Conservation (phyloP, 2,113 vertebrate genomes). For the Lutjanus erythropterus region DNA sequence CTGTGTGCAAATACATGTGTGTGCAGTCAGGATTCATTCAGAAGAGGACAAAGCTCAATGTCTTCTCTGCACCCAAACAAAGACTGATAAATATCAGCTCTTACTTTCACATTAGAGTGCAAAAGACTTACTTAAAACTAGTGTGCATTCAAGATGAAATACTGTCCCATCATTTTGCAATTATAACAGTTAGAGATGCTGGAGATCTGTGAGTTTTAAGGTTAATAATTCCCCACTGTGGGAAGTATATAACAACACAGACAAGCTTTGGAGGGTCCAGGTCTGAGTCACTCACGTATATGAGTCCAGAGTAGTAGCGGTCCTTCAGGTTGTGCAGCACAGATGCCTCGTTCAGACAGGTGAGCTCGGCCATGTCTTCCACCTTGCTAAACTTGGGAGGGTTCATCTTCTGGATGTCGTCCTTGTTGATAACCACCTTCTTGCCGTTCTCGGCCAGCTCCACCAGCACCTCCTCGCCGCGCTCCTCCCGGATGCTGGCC, state of each 20-base stretch:
- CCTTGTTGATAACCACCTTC: slow-evolving; percentile 95
- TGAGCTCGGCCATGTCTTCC: slow-evolving; percentile 97
- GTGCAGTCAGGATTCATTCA: slow-evolving; percentile 46
- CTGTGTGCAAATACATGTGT: slow-evolving; percentile 15
- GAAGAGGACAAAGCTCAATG: slow-evolving; percentile 9
- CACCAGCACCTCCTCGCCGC: slow-evolving; percentile 93
- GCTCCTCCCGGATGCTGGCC: slow-evolving; percentile 93
- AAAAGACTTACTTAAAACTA: background rate
- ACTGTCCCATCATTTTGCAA: background rate
- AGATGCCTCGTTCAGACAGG: slow-evolving; percentile 96
- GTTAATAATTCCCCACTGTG: slow-evolving; percentile 25
- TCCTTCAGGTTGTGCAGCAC: slow-evolving; percentile 97
- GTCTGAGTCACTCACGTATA: slow-evolving; percentile 91
- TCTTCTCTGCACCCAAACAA: slow-evolving; percentile 2
- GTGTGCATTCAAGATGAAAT: background rate
- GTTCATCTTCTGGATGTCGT: slow-evolving; percentile 99
- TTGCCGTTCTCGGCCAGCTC: slow-evolving; percentile 96
- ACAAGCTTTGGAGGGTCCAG: slow-evolving; percentile 2
- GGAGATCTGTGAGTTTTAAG: background rate
- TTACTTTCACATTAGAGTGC: slow-evolving; percentile 18
- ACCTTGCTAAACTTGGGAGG: slow-evolving; percentile 98
- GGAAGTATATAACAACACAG: slow-evolving; percentile 17
- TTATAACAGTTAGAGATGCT: background rate
- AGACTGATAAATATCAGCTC: slow-evolving; percentile 23
- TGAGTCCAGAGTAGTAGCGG: slow-evolving; percentile 97